Conservation (phyloP, 2,888 invertebrate species). For the Trachelus stipa region DNA sequence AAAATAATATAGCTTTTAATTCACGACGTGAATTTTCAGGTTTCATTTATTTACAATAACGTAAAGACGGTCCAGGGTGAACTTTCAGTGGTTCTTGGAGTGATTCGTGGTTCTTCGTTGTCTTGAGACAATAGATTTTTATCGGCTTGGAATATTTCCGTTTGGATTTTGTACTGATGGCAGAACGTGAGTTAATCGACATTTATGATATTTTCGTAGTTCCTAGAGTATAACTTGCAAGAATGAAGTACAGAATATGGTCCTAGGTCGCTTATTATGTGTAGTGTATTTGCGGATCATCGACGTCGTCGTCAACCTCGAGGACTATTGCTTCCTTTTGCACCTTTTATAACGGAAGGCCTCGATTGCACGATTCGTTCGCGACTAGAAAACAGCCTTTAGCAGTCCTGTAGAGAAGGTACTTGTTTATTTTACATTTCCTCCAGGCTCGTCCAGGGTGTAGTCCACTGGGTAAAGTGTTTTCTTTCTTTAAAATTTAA, state of each 20-base stretch:
- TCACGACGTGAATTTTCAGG: not conserved
- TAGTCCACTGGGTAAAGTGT: not conserved
- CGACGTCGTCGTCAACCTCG: not conserved
- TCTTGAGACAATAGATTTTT: not conserved
- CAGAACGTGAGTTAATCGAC: not conserved
- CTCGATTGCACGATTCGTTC: not conserved
- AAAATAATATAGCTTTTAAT: too few species aligned
- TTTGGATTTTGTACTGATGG: not conserved
- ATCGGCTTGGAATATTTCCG: not conserved
- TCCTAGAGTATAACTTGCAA: not conserved
- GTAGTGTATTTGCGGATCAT: not conserved
- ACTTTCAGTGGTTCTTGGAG: not conserved
- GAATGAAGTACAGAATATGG: not conserved
- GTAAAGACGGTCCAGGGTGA: not conserved
- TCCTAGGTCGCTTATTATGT: not conserved
- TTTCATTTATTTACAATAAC: not conserved
- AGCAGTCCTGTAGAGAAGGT: not conserved
- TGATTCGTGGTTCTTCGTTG: not conserved
- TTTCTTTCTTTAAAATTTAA: not conserved
- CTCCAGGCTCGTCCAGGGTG: not conserved
- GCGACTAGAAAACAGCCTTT: not conserved
- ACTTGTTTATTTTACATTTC: not conserved
- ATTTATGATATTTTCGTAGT: not conserved
- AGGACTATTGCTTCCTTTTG: not conserved
- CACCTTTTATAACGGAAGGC: not conserved